Conservation (phyloP, 2,113 vertebrate species). For the Ctenodactylus gundi region DNA sequence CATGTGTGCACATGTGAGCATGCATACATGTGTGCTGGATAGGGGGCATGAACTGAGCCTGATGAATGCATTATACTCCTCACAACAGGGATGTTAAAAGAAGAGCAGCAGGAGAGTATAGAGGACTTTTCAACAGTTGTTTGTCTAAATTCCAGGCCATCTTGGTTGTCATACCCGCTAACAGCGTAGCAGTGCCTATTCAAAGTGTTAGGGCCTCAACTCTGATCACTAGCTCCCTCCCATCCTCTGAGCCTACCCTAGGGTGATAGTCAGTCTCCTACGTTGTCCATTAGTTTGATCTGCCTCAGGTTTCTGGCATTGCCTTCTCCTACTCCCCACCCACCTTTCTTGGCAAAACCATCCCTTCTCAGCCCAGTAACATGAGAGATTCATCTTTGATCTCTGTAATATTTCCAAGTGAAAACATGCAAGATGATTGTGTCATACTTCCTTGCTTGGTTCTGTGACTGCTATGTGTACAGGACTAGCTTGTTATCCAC, state of each 20-base stretch:
- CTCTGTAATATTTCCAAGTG: background rate
- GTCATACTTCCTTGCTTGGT: background rate
- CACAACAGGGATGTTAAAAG: background rate
- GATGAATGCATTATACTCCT: background rate
- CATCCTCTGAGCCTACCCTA: background rate
- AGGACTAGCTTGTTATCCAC: background rate
- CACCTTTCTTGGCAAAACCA: background rate
- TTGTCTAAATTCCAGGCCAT: background rate
- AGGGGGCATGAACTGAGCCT: background rate
- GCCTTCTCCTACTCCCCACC: background rate
- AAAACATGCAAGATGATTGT: background rate
- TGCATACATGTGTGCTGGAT: background rate
- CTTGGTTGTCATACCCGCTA: constrained; percentile 3
- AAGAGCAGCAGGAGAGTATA: background rate
- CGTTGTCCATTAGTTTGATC: background rate
- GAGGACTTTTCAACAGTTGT: constrained; percentile 50
- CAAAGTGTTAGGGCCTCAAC: background rate
- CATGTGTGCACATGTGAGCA: background rate
- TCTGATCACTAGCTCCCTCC: constrained; percentile 15
- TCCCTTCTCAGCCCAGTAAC: background rate
- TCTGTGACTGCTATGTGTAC: background rate
- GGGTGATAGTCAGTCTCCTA: background rate
- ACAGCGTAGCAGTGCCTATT: background rate
- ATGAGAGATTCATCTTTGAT: fast-evolving
- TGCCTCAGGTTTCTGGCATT: background rate